A percentile compares a stretch with the other conserved stretches of the same genome.
Conservation (phyloP, 2,797 vertebrate genomes). For the Peromyscus eremicus region DNA sequence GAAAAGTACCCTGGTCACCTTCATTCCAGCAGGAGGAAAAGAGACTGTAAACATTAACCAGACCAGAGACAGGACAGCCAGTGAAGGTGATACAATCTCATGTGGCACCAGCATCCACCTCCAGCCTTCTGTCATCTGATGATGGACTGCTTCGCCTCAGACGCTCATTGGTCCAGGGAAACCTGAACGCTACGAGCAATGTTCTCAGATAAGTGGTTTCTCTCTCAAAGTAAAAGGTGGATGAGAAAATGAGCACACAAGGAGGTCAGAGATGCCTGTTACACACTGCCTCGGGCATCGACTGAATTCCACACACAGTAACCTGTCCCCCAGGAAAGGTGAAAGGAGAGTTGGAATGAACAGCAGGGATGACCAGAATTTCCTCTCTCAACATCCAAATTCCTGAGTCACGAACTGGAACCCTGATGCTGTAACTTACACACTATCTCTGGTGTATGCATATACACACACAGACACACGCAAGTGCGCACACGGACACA, state of each 20-base stretch:
- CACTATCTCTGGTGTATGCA: fast-evolving
- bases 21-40: neutral
- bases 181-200: conserved; percentile 19
- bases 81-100: conserved; percentile 12
- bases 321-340: neutral
- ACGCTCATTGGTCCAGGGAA: conserved; percentile 7
- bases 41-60: conserved; percentile 30
- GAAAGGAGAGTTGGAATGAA: neutral
- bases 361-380: neutral
- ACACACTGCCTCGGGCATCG: neutral
- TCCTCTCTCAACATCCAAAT: conserved; percentile 10
- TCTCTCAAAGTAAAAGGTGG: neutral
- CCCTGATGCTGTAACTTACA: neutral
- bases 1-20: neutral
- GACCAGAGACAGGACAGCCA: conserved; percentile 15
- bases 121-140: conserved; percentile 24
- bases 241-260: neutral
- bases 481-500: too few species aligned
- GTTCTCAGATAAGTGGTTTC: conserved; percentile 30
- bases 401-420: neutral
- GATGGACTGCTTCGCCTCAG: conserved; percentile 2
- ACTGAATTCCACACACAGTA: neutral
- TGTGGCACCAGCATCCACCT: conserved; percentile 37
- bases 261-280: neutral
- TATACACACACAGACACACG: neutral